phyloP scores from a whole-genome alignment of 2,113 vertebrate genomes.

The Callocephalon fimbriatum region DNA sequence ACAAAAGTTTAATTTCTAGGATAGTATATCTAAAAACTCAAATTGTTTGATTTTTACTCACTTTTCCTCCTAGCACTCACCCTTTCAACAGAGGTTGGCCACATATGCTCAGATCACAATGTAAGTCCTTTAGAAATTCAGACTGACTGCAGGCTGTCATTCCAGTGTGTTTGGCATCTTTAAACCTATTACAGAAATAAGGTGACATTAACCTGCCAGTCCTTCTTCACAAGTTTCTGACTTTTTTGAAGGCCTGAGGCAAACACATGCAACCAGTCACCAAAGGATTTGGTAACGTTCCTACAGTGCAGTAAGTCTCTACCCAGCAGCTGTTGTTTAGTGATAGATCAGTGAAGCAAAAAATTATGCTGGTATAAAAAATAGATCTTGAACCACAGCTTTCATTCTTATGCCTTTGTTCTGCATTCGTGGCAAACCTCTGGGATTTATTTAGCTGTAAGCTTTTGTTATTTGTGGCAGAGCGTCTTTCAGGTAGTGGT shows the following conservation, averaged over 20 bases:
- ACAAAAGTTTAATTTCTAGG: not conserved
- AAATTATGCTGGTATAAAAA: slow-evolving; percentile 88
- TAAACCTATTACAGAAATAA: slow-evolving; percentile 56
- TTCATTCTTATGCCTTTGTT: slow-evolving; percentile 82
- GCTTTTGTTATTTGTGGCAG: slow-evolving; percentile 84
- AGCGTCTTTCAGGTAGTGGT: slow-evolving; percentile 81
- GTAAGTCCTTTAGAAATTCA: not conserved
- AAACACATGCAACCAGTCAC: slow-evolving; percentile 76
- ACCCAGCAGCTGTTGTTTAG: slow-evolving; percentile 89
- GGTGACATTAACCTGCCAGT: slow-evolving; percentile 72
- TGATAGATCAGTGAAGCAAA: slow-evolving; percentile 94
- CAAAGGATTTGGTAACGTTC: slow-evolving; percentile 71
- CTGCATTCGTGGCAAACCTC: slow-evolving; percentile 76
- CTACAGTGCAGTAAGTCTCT: slow-evolving; percentile 70
- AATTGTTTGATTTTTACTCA: not conserved
- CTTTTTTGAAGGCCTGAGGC: slow-evolving; percentile 78
- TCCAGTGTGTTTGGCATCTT: slow-evolving; percentile 69
- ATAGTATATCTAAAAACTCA: not conserved
- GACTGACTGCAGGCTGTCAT: slow-evolving; percentile 67
- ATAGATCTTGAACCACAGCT: slow-evolving; percentile 80
- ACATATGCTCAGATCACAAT: not conserved
- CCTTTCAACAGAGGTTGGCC: not conserved
- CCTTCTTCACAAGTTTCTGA: slow-evolving; percentile 67
- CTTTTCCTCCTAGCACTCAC: not conserved
- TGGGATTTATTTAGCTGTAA: slow-evolving; percentile 88